These are phyloP conservation scores for Vespertilio murinus DNA, from an alignment of 2,797 vertebrate species.

Conservation along the genomic window DNA sequence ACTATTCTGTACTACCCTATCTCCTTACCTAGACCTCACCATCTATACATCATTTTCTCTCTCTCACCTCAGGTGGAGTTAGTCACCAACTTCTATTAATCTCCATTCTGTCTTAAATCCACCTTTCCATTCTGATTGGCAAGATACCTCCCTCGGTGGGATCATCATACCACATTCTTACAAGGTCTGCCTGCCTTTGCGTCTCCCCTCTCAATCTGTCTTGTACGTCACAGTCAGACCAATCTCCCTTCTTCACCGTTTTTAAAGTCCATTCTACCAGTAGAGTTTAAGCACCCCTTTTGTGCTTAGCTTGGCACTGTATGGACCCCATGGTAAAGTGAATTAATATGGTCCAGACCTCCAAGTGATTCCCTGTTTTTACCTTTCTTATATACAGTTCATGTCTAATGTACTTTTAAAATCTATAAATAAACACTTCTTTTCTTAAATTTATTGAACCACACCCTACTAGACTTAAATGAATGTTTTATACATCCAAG, in stretches of 20 bases:
- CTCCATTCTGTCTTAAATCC: background rate
- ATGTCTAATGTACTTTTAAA: too few relatives aligned
- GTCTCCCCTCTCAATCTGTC: background rate
- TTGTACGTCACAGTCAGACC: background rate
- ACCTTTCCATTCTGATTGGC: background rate
- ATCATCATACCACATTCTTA: background rate
- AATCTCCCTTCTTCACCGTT: background rate
- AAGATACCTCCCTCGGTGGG: fast-evolving
- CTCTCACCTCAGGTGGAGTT: background rate
- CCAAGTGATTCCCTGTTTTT: too few relatives aligned
- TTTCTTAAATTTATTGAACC: too few relatives aligned
- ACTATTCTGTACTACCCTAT: background rate
- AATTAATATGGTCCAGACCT: too few relatives aligned
- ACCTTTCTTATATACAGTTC: too few relatives aligned
- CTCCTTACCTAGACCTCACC: background rate
- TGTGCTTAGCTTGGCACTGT: background rate
- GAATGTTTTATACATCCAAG: too few relatives aligned
- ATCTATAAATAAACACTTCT: too few relatives aligned
- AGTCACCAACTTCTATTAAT: background rate
- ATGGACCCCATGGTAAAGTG: background rate
- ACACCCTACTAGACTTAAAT: too few relatives aligned
- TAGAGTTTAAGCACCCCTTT: background rate
- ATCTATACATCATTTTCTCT: background rate
- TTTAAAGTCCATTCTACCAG: background rate
- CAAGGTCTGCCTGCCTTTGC: background rate